Evolutionary conservation across 2,113 vertebrate genomes (phyloP).

Genomic region (Glaucidium brasilianum): DNA sequence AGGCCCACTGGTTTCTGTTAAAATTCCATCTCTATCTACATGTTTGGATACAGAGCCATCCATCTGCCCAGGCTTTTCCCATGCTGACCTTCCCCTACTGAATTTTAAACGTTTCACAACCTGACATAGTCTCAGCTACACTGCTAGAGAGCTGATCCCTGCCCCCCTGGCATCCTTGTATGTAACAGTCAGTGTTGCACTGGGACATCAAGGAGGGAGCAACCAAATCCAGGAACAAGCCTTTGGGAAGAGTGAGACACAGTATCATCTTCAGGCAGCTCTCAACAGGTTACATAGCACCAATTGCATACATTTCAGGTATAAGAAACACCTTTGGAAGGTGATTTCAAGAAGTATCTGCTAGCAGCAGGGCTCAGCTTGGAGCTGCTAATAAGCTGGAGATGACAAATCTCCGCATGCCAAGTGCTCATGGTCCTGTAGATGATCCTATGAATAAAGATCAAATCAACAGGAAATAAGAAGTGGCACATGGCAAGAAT

Average conservation of each 20-base stretch:
- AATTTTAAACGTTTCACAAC: background rate
- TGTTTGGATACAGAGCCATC: background rate
- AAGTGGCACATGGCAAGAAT: background rate
- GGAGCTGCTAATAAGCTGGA: background rate
- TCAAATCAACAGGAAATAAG: background rate
- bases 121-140: background rate
- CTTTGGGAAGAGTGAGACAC: background rate
- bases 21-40: background rate
- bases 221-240: background rate
- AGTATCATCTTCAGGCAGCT: background rate
- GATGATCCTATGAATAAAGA: background rate
- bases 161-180: background rate
- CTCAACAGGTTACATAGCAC: background rate
- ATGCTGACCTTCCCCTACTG: background rate
- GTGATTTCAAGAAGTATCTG: background rate
- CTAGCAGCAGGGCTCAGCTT: background rate
- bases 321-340: background rate
- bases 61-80: background rate
- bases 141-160: background rate
- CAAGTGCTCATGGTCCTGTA: background rate
- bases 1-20: accelerated
- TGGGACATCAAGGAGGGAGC: background rate
- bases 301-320: background rate
- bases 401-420: background rate
- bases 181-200: accelerated